A percentile compares a stretch with the other conserved stretches of the same genome.
Conservation (phyloP, 2,113 vertebrate genomes). For the Haplotaxodon microlepis region DNA sequence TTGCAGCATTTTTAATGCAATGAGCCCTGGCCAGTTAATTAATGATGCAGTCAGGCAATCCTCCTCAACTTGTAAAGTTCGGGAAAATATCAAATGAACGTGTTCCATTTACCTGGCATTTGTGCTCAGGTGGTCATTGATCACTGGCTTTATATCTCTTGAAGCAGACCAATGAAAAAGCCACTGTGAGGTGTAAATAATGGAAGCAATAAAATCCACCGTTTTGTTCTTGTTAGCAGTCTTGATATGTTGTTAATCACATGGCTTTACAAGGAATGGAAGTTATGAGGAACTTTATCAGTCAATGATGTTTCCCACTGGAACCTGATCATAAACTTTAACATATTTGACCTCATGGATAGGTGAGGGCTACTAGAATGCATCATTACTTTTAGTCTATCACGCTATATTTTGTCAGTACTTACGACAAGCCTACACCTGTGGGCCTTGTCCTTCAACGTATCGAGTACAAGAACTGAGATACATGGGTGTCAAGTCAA, state of each 20-base stretch:
- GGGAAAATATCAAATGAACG: not conserved
- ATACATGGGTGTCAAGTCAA: not conserved
- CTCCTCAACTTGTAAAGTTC: not conserved
- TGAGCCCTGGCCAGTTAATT: constrained; percentile 12
- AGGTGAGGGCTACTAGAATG: not conserved
- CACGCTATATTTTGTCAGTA: not conserved
- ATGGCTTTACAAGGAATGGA: not conserved
- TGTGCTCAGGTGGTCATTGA: constrained; percentile 11
- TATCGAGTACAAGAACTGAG: not conserved
- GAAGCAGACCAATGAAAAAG: constrained; percentile 28
- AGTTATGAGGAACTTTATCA: not conserved
- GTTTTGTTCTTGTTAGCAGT: constrained; percentile 4
- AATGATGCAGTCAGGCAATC: not conserved
- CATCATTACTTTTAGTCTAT: constrained; percentile 7
- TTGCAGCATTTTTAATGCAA: not conserved
- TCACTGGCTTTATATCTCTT: constrained; percentile 22
- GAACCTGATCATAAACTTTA: not conserved
- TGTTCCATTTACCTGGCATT: not conserved
- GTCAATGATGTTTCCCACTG: not conserved
- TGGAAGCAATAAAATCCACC: not conserved
- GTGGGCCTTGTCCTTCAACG: not conserved
- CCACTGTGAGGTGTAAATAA: not conserved
- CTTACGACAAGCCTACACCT: not conserved
- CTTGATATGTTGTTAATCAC: constrained; percentile 5
- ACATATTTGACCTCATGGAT: constrained; percentile 1